Conservation (phyloP, 2,888 invertebrate species). For the Diloba caeruleocephala region DNA sequence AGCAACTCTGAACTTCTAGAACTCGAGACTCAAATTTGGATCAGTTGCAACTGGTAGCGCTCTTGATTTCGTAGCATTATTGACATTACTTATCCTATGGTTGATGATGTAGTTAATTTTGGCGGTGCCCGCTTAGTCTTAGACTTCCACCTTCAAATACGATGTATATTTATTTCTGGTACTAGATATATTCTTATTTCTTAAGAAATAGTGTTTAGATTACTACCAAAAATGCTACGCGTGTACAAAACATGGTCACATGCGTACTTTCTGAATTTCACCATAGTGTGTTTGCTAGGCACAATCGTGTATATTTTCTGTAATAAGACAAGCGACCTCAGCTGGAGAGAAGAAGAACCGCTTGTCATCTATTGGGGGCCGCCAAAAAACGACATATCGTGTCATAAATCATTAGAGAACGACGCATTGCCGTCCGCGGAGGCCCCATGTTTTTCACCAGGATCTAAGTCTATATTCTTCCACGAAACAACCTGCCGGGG, state of each 20-base stretch:
- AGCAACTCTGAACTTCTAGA: too few species aligned
- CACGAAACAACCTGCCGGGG: conserved; percentile 90
- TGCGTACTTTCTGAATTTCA: not conserved
- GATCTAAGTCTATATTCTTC: conserved; percentile 87
- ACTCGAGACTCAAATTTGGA: too few species aligned
- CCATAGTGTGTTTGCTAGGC: not conserved
- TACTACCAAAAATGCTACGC: not conserved
- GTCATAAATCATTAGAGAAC: not conserved
- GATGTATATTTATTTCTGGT: too few species aligned
- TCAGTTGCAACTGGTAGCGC: too few species aligned
- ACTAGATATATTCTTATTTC: too few species aligned
- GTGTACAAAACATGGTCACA: not conserved
- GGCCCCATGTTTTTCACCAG: conserved; percentile 22
- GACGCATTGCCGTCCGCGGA: conserved; percentile 30
- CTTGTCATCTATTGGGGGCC: conserved; percentile 21
- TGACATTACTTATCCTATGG: too few species aligned
- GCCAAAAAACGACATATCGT: not conserved
- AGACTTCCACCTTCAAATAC: too few species aligned
- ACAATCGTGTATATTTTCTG: not conserved
- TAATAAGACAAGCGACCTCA: not conserved
- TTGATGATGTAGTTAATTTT: too few species aligned
- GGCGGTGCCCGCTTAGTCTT: too few species aligned
- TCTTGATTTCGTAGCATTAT: too few species aligned
- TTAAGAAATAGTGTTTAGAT: too few species aligned
- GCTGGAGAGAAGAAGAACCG: not conserved